Percentiles rank a stretch among this genome's conserved stretches.
phyloP scores from a whole-genome alignment of 2,888 invertebrate genomes.

The Embidobia sp. region DNA sequence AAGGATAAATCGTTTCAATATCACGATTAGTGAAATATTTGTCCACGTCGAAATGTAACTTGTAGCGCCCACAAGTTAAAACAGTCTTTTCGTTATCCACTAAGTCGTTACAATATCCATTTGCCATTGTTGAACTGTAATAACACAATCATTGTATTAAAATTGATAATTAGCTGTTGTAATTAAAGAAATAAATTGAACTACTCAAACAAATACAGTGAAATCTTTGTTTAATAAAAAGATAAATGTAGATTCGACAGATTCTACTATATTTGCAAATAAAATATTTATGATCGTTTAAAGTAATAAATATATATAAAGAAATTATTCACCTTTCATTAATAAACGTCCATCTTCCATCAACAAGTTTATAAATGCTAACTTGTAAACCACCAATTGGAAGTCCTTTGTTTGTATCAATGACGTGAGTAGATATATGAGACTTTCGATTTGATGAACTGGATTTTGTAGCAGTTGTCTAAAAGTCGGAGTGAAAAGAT shows the following conservation, averaged over 20 bases:
- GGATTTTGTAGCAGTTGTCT: constrained; percentile 42
- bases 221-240: too few species aligned
- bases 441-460: constrained; percentile 77
- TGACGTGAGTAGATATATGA: constrained; percentile 88
- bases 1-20: constrained; percentile 88
- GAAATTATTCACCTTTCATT: constrained; percentile 82
- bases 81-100: constrained; percentile 82
- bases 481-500: too few species aligned
- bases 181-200: not conserved
- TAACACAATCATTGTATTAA: not conserved
- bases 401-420: constrained; percentile 87
- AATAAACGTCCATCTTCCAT: constrained; percentile 86
- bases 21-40: constrained; percentile 86
- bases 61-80: constrained; percentile 87
- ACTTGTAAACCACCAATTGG: constrained; percentile 87
- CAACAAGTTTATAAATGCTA: constrained; percentile 86
- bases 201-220: too few species aligned
- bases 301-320: not conserved
- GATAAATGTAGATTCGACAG: too few species aligned
- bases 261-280: too few species aligned
- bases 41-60: constrained; percentile 88
- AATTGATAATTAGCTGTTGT: too few species aligned
- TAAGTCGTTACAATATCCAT: constrained; percentile 87
- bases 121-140: constrained; percentile 83
- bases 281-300: too few species aligned